Conservation (phyloP, 53 echinoderm and acorn worm genomes). For the Actinopyga echinites region DNA sequence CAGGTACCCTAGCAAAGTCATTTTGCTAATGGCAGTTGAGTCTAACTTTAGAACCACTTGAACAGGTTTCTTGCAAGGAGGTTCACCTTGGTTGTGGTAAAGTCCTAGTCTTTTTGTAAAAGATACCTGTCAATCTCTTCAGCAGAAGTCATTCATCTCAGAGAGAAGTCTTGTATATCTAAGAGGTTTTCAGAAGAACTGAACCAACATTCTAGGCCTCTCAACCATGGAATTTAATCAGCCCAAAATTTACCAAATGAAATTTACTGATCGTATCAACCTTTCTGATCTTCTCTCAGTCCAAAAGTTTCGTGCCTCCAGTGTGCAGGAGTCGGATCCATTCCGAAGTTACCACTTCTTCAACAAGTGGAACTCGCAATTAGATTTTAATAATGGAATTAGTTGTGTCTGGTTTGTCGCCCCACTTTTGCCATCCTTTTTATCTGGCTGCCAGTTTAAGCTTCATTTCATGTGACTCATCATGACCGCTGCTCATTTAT, state of each 20-base stretch:
- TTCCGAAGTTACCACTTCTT: slow-evolving; percentile 13
- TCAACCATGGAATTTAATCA: slow-evolving; percentile 32
- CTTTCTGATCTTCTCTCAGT: slow-evolving; percentile 2
- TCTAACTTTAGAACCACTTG: too few species aligned
- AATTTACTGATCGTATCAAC: neutral
- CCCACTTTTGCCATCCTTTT: neutral
- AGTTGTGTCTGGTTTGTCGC: slow-evolving; percentile 42
- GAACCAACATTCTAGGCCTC: slow-evolving; percentile 29
- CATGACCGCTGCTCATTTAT: slow-evolving; percentile 37
- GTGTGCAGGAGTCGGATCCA: neutral
- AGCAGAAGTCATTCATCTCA: slow-evolving; percentile 15
- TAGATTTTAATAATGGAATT: slow-evolving; percentile 47
- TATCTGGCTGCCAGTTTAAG: neutral
- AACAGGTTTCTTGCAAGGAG: too few species aligned
- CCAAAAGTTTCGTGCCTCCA: neutral
- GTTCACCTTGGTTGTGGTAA: too few species aligned
- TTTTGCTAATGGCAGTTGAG: too few species aligned
- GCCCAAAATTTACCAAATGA: slow-evolving; percentile 6
- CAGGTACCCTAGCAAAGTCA: too few species aligned
- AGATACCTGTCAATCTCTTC: neutral
- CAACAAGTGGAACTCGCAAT: slow-evolving; percentile 46
- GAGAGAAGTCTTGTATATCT: slow-evolving; percentile 10
- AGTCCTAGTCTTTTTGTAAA: neutral
- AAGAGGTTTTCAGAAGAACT: slow-evolving; percentile 17
- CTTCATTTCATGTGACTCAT: slow-evolving; percentile 36